Conservation (phyloP, 2,888 invertebrate genomes). For the Diadegma fenestrale region DNA sequence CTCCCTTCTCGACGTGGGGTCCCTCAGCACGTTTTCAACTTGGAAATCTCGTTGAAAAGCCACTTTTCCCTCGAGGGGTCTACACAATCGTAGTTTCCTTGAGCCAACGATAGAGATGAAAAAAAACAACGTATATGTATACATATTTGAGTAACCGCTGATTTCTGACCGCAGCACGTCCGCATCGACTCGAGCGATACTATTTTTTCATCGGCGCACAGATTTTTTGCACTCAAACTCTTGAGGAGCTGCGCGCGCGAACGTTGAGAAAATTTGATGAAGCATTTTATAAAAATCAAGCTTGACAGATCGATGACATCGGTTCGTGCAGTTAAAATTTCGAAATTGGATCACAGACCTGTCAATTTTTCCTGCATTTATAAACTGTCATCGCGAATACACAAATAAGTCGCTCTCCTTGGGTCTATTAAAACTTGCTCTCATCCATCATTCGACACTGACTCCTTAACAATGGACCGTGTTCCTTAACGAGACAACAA, state of each 20-base stretch:
- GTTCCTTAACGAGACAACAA: slow-evolving; percentile 40
- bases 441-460: slow-evolving; percentile 52
- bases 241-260: neutral
- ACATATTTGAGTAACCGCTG: slow-evolving; percentile 68
- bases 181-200: slow-evolving; percentile 28
- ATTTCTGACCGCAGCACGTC: slow-evolving; percentile 74
- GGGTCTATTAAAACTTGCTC: slow-evolving; percentile 23
- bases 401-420: slow-evolving; percentile 23
- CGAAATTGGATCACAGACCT: slow-evolving; percentile 1
- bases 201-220: slow-evolving; percentile 13
- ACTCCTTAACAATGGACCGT: slow-evolving; percentile 40
- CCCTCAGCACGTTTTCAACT: slow-evolving; percentile 69
- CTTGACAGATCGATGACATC: neutral
- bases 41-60: slow-evolving; percentile 75
- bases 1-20: slow-evolving; percentile 80
- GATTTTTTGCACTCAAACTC: neutral
- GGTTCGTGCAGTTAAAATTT: slow-evolving; percentile 5
- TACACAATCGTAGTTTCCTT: slow-evolving; percentile 65
- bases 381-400: neutral
- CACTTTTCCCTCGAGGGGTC: slow-evolving; percentile 75
- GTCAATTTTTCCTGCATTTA: neutral
- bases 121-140: slow-evolving; percentile 64
- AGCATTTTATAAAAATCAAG: slow-evolving; percentile 13
- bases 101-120: slow-evolving; percentile 47
- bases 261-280: slow-evolving; percentile 15